phyloP scores from a whole-genome alignment of 1,140 invertebrate genomes.

The Thaumetopoea pityocampa region DNA sequence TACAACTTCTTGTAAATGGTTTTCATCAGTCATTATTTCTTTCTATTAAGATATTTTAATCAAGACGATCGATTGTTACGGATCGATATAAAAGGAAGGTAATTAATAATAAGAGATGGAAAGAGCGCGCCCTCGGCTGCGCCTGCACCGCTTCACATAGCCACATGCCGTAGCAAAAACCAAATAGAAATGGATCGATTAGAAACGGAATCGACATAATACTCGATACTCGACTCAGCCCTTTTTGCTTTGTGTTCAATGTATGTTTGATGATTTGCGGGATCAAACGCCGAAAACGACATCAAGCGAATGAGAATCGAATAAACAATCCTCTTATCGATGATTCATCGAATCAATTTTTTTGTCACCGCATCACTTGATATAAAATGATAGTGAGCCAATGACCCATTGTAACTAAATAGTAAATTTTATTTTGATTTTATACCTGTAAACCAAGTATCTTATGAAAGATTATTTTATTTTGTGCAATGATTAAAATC shows the following conservation, averaged over 20 bases:
- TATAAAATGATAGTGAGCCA: no score
- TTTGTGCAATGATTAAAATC: no score
- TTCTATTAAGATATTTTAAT: conserved; percentile 73
- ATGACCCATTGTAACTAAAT: no score
- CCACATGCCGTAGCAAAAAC: conserved; percentile 71
- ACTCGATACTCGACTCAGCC: conserved; percentile 51
- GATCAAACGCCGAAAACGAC: conserved; percentile 11
- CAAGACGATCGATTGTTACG: conserved; percentile 61
- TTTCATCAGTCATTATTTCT: conserved; percentile 54
- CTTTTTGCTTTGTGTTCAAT: conserved; percentile 47
- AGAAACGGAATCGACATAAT: conserved; percentile 62
- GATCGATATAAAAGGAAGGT: conserved; percentile 64
- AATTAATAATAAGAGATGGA: conserved; percentile 71
- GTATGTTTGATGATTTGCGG: conserved; percentile 41
- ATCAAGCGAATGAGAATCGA: conserved; percentile 20
- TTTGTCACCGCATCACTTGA: no score
- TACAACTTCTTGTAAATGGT: conserved; percentile 35
- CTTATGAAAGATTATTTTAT: no score
- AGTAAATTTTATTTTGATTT: no score
- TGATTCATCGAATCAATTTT: no score
- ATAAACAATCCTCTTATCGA: conserved; percentile 14
- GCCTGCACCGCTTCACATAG: no score
- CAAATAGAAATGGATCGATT: conserved; percentile 63
- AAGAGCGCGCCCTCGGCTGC: conserved; percentile 37
- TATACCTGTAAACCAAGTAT: no score